A percentile compares a stretch with the other conserved stretches of the same genome.
Evolutionary conservation across 2,797 vertebrate species (phyloP).

Genomic region (Enteromius radiatus): DNA sequence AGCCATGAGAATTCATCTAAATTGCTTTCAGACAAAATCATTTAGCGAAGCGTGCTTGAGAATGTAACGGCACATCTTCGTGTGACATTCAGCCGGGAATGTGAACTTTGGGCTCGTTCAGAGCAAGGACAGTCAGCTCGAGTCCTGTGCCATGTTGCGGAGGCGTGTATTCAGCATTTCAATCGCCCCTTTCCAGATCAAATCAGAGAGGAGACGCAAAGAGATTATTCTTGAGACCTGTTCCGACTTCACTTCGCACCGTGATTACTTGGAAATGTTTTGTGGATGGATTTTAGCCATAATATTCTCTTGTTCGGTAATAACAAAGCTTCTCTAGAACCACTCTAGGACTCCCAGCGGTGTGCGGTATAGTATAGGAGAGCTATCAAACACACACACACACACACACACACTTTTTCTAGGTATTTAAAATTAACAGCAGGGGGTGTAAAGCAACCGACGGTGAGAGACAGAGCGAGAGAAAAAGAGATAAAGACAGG

Average conservation of each 20-base stretch:
- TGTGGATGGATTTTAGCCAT: slow-evolving; percentile 14
- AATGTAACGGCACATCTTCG: slow-evolving; percentile 40
- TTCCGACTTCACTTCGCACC: background rate
- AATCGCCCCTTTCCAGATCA: slow-evolving; percentile 2
- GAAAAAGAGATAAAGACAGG: slow-evolving; percentile 57
- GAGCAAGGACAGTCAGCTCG: slow-evolving; percentile 11
- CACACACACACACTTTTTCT: slow-evolving; percentile 14
- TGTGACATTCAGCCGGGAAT: slow-evolving; percentile 29
- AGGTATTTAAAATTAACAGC: slow-evolving; percentile 63
- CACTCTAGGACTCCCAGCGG: slow-evolving; percentile 36
- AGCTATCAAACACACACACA: slow-evolving; percentile 25
- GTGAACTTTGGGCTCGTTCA: slow-evolving; percentile 16
- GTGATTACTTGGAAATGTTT: background rate
- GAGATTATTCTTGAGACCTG: background rate
- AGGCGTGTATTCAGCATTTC: slow-evolving; percentile 17
- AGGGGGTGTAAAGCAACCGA: slow-evolving; percentile 41
- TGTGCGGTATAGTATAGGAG: slow-evolving; percentile 10
- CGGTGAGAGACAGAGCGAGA: slow-evolving; percentile 47
- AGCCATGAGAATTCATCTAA: slow-evolving; percentile 63
- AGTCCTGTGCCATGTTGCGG: background rate
- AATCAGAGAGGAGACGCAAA: slow-evolving; percentile 4
- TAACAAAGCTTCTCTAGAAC: slow-evolving; percentile 47
- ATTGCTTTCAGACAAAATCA: slow-evolving; percentile 63
- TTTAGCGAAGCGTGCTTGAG: slow-evolving; percentile 47
- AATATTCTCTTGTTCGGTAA: slow-evolving; percentile 23